Evolutionary conservation across 1,140 invertebrate genomes (phyloP).

Genomic region (Drosophila navojoa): DNA sequence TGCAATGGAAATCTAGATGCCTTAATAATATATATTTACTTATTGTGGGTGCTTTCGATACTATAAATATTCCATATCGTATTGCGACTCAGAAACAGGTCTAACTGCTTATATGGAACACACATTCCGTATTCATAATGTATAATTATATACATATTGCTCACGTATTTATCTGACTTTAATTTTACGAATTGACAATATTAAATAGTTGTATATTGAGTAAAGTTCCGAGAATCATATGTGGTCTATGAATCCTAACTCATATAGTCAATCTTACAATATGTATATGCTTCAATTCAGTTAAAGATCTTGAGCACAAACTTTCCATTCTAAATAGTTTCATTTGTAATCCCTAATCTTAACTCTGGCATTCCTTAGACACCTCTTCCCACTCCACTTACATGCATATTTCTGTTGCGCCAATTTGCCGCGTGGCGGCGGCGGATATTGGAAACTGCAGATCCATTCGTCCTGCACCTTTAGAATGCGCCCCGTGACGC

Average conservation of each 20-base stretch:
- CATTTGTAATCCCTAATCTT: too few species aligned
- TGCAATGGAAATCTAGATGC: not conserved
- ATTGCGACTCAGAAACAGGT: conserved; percentile 9
- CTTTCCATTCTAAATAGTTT: too few species aligned
- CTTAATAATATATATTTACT: not conserved
- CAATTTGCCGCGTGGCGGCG: conserved; percentile 87
- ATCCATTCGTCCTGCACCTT: conserved; percentile 97
- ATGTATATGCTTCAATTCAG: too few species aligned
- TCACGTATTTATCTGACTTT: not conserved
- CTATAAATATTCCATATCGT: not conserved
- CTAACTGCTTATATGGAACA: not conserved
- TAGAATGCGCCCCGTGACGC: conserved; percentile 95
- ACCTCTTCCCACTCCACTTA: conserved; percentile 84
- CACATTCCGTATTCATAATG: not conserved
- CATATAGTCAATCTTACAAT: too few species aligned
- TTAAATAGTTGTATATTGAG: too few species aligned
- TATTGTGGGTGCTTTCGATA: not conserved
- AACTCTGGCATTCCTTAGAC: too few species aligned
- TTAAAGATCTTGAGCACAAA: too few species aligned
- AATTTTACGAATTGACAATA: too few species aligned
- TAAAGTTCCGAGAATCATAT: too few species aligned
- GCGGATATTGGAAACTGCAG: conserved; percentile 95
- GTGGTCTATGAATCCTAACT: too few species aligned
- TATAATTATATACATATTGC: not conserved
- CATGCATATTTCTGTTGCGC: conserved; percentile 87